phyloP scores from a whole-genome alignment of 2,113 vertebrate species.

The Mastomys coucha region DNA sequence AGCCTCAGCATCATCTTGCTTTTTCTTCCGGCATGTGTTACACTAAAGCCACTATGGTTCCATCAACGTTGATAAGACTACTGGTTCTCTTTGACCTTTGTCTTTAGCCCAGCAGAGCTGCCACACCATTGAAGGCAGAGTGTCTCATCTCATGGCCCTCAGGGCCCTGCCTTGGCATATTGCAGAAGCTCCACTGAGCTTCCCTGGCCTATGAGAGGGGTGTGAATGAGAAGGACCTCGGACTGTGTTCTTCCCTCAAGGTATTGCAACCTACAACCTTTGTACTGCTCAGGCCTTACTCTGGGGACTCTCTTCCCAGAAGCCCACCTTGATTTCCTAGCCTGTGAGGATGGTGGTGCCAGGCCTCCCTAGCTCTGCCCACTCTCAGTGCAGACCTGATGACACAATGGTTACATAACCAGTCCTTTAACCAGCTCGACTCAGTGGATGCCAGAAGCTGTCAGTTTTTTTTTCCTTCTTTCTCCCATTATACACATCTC shows the following conservation, averaged over 20 bases:
- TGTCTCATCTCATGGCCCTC: not conserved
- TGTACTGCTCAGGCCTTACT: not conserved
- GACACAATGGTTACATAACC: not conserved
- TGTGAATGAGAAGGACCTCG: not conserved
- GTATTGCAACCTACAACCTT: not conserved
- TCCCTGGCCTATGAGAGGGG: not conserved
- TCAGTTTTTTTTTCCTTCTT: not conserved
- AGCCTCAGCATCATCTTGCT: not conserved
- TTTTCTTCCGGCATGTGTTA: too few relatives aligned
- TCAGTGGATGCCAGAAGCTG: not conserved
- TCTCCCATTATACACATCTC: not conserved
- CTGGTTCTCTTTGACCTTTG: not conserved
- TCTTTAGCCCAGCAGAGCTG: not conserved
- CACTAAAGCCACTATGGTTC: not conserved
- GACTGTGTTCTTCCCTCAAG: not conserved
- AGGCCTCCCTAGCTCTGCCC: not conserved
- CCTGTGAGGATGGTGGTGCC: not conserved
- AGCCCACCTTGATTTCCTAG: not conserved
- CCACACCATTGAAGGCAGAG: not conserved
- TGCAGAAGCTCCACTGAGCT: not conserved
- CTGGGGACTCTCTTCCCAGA: not conserved
- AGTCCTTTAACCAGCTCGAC: not conserved
- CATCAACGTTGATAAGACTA: not conserved
- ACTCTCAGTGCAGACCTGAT: not conserved
- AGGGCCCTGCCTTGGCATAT: not conserved